A percentile compares a stretch with the other conserved stretches of the same genome.
These are phyloP conservation scores for Pycnomerus fuliginosus DNA, from an alignment of 2,888 invertebrate species.

Conservation along the genomic window DNA sequence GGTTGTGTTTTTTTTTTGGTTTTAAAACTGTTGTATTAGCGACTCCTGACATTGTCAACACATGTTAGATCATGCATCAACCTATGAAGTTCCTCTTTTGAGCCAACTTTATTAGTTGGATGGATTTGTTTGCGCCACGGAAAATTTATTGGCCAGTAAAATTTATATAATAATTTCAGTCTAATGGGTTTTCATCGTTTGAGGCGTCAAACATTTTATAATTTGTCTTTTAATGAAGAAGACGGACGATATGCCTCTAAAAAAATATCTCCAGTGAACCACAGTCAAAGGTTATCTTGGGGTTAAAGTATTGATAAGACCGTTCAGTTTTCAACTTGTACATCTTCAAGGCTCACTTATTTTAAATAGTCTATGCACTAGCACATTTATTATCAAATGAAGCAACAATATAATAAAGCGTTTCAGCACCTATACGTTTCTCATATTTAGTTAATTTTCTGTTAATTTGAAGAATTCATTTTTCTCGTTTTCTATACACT, in stretches of 20 bases:
- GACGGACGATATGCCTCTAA: constrained; percentile 5
- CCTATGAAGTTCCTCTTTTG: constrained; percentile 15
- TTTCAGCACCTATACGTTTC: too few relatives aligned
- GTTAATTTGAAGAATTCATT: too few relatives aligned
- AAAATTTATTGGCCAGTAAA: constrained; percentile 48
- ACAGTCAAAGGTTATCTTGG: constrained; percentile 17
- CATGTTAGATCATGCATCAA: constrained; percentile 44
- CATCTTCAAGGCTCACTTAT: constrained; percentile 41
- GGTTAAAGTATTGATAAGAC: constrained; percentile 9
- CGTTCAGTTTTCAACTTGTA: constrained; percentile 16
- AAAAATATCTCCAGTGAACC: constrained; percentile 11
- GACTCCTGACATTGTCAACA: constrained; percentile 42
- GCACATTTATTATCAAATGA: constrained; percentile 19
- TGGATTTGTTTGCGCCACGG: constrained; percentile 46
- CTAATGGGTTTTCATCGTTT: constrained; percentile 38
- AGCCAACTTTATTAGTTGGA: constrained; percentile 42
- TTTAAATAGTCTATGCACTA: constrained; percentile 37
- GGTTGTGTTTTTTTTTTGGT: constrained; percentile 33
- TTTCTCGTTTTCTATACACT: too few relatives aligned
- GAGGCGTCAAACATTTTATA: constrained; percentile 18
- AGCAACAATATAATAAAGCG: background rate
- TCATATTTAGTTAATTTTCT: too few relatives aligned
- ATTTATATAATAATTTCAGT: constrained; percentile 24
- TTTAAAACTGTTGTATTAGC: constrained; percentile 29
- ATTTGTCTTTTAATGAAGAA: constrained; percentile 11